Conservation (phyloP, 2,888 invertebrate genomes). For the Agrotis ipsilon region DNA sequence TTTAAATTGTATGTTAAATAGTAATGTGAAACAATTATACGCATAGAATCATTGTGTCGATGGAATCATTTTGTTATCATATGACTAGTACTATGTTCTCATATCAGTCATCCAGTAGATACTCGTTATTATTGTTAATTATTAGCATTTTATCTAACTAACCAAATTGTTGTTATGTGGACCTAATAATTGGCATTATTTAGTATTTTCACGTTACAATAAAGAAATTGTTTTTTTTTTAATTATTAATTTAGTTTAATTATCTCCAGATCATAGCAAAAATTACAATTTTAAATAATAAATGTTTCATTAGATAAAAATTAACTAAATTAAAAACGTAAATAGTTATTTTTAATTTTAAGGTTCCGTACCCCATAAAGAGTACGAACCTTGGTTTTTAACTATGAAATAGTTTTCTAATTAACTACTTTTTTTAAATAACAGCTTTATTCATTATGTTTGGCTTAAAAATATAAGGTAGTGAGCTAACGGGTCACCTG, state of each 20-base stretch:
- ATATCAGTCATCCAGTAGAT: conserved; percentile 23
- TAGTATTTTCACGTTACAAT: too few relatives aligned
- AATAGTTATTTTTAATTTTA: neutral
- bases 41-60: conserved; percentile 11
- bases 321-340: neutral
- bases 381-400: neutral
- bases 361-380: neutral
- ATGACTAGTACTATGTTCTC: conserved; percentile 23
- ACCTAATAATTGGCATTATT: too few relatives aligned
- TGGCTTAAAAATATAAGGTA: neutral
- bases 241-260: too few relatives aligned
- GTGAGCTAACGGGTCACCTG: neutral
- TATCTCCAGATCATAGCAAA: too few relatives aligned
- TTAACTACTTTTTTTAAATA: too few relatives aligned
- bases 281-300: too few relatives aligned
- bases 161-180: conserved; percentile 20
- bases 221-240: too few relatives aligned
- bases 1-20: conserved; percentile 36
- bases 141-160: conserved; percentile 45
- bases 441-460: too few relatives aligned
- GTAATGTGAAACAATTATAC: conserved; percentile 12
- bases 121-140: conserved; percentile 13
- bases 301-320: neutral
- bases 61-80: conserved; percentile 41
- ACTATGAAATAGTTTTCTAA: neutral